A percentile compares a stretch with the other conserved stretches of the same genome.
Evolutionary conservation across 1,140 invertebrate species (phyloP).

Genomic region (Drosophila neocordata): DNA sequence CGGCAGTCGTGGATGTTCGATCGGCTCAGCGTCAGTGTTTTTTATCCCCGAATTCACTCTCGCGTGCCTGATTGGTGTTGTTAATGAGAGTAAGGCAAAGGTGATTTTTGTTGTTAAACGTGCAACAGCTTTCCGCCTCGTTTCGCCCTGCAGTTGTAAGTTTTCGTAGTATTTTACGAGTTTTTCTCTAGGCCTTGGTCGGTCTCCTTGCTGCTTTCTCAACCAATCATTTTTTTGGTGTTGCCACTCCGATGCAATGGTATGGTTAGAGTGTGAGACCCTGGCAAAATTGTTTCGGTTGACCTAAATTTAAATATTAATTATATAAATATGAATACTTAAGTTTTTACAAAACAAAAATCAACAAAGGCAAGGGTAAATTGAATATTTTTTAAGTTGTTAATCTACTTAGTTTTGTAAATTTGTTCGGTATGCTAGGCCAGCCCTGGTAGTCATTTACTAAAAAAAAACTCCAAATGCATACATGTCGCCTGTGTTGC

Average conservation of each 20-base stretch:
- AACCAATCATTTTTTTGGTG: slow-evolving; percentile 40
- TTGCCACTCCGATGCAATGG: slow-evolving; percentile 48
- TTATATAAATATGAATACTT: neutral
- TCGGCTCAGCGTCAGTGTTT: slow-evolving; percentile 38
- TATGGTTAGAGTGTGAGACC: neutral
- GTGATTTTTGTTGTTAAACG: slow-evolving; percentile 31
- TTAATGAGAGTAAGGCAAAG: slow-evolving; percentile 20
- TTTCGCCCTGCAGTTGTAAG: slow-evolving; percentile 62
- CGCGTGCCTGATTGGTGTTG: slow-evolving; percentile 17
- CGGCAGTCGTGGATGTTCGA: slow-evolving; percentile 55
- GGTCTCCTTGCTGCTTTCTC: slow-evolving; percentile 50
- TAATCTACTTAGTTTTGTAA: neutral
- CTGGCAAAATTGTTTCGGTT: neutral
- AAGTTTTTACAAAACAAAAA: neutral
- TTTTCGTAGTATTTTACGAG: slow-evolving; percentile 69
- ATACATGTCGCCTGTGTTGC: slow-evolving; percentile 1
- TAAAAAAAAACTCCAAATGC: slow-evolving; percentile 24
- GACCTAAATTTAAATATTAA: neutral
- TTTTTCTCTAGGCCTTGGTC: slow-evolving; percentile 48
- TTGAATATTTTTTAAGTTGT: neutral
- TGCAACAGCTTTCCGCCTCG: slow-evolving; percentile 55
- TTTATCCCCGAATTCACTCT: slow-evolving; percentile 47
- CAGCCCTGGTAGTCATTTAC: slow-evolving; percentile 28
- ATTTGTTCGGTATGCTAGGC: neutral
- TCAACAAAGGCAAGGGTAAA: neutral